Evolutionary conservation across 2,888 invertebrate genomes (phyloP), one percentile per base, ranked within the genome.

Genomic region (Hypomecis punctinalis): DNA sequence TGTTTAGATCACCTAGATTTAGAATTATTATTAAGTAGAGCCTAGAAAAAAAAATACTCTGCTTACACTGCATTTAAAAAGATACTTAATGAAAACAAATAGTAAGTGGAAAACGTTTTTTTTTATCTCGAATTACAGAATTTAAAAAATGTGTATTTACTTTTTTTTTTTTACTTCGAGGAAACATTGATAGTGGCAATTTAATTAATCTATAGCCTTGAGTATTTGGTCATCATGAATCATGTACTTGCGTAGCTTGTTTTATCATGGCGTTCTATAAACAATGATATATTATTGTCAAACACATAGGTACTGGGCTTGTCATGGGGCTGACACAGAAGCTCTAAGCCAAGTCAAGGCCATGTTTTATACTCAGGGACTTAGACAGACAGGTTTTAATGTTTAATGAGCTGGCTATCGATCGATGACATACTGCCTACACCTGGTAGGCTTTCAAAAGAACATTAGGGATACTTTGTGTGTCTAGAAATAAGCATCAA

Each of bases 341-440:
- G 62, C 57, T 64, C 66, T 61, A 61, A 71, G 62, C 76, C 33
- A 76, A 84, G 81, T 83, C 89, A 89, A 90, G 89, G 88, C 57
- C 83, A 74, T 56, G 67, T 55, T 67, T 73, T 37, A 51, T 51
- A 51, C 79, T 71, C 62, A 75, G 77, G 73, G 76, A 76, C 72
- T 79, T 80, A 85, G 89, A 88, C 85, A 88, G 90, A 87, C 85
- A 86, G 68, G 76, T 77, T 80, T 90, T 82, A 90, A 90, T 90
- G 78, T 88, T 89, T 90, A 88, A 91, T 88, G 89, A 77, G 70
- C 72, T 68, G 69, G 69, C 68, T 74, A 76, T 79, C 84, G 90
- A 89, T 90, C 88, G 87, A 84, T 85, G 73, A 69, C 72, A 71
- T 55, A 60, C 37, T 33, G 33, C 54, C 54, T 71, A 80, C 82